Evolutionary conservation across 1,140 invertebrate species (phyloP).

Genomic region (Geopemphigus sp.): DNA sequence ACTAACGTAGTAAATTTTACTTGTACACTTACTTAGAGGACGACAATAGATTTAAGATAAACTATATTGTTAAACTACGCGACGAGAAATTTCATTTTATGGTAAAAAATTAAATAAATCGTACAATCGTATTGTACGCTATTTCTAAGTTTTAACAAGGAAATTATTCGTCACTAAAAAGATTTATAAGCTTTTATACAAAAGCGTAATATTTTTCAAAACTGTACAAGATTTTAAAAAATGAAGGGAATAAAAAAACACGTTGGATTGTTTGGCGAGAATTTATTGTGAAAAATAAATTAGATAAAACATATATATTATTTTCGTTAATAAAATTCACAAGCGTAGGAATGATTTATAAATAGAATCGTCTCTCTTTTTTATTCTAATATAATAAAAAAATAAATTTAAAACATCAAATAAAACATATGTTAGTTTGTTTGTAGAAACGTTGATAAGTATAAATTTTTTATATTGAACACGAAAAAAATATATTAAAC

Average conservation of each 20-base stretch:
- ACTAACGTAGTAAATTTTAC: too few species aligned
- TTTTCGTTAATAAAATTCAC: constrained; percentile 41
- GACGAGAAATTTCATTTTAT: too few species aligned
- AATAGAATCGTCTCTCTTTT: constrained; percentile 27
- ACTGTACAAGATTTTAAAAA: too few species aligned
- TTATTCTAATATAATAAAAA: constrained; percentile 32
- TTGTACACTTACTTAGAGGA: too few species aligned
- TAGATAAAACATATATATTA: constrained; percentile 29
- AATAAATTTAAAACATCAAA: constrained; percentile 45
- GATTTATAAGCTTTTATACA: too few species aligned
- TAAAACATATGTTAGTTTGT: constrained; percentile 26
- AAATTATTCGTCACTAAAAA: too few species aligned
- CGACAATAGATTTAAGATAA: too few species aligned
- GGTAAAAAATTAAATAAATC: too few species aligned
- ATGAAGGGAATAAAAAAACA: neutral
- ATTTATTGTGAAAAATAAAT: constrained; percentile 47
- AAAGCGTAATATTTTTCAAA: too few species aligned
- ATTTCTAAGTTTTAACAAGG: too few species aligned
- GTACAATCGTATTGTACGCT: too few species aligned
- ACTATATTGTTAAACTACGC: too few species aligned
- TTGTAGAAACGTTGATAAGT: constrained; percentile 10
- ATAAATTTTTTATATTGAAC: neutral
- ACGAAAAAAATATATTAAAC: constrained; percentile 14
- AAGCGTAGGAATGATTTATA: constrained; percentile 33
- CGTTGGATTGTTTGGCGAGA: neutral